Evolutionary conservation across 2,888 invertebrate species (phyloP), one percentile per base, ranked within the genome.

Genomic region (Mimas tiliae): DNA sequence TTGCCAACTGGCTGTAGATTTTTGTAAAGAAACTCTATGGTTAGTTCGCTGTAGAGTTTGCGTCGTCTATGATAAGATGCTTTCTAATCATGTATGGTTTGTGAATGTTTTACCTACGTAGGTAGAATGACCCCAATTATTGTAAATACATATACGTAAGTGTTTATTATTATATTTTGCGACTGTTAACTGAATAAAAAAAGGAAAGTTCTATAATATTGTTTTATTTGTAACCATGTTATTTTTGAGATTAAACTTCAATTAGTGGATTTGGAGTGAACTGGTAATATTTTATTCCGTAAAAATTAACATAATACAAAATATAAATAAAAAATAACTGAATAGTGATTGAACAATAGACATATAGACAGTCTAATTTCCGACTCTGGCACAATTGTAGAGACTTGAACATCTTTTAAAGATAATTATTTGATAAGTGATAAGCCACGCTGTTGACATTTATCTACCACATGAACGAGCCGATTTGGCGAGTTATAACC

Each of bases 101-200:
- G 89, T 85, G 91, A 86, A 91, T 91, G 91, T 74, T 89, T 89
- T 90, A 90, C 92, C 93, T 93, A 91, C 93, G 93, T 93, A 93
- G 92, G 93, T 91, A 90, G 90, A 87, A 86, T 84, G 81, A 85
- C 84, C 91, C 89, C 85, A 72, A 87, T 79, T 88, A 81, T 85
- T 92, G 92, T 92, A 92, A 91, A 91, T 92, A 92, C 87, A 86
- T 92, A 83, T 92, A 91, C 90, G 90, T 87, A 85, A 85, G 86
- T 88, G 87, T 86, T 80, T 87, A 80, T 76, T 82, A 78, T 82
- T 84, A 86, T 89, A 90, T 84, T 89, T 91, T 92, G 91, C 90
- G 91, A 92, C 92, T 92, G 91, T 93, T 92, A 86, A 91, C 87
- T 89, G 83, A 92, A 91, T 91, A 91, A 90, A 83, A 88, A 84